Evolutionary conservation across 37 sponge, comb jelly and placozoan species (phyloP), one percentile per base, ranked within the genome.

Genomic region (Spongilla lacustris): DNA sequence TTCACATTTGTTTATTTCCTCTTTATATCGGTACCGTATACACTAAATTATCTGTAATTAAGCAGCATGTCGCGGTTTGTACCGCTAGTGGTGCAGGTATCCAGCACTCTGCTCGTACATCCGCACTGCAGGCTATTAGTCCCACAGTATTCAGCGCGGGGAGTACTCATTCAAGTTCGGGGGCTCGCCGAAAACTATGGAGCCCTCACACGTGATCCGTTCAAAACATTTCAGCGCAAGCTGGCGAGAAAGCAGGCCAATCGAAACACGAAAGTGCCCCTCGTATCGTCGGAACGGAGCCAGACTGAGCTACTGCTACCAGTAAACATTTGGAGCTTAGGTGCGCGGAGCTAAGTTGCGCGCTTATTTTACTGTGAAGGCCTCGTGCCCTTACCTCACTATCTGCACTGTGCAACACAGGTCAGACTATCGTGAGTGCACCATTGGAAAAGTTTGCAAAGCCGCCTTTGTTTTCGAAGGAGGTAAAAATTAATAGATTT

Each of bases 401-500:
- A 12, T 72, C 14, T 11, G 5, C 21, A 28, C 0, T 24, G 27
- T 14, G 3, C 31, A 5, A 13, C 14, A 6, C 19, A 58, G 58
- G 58, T 58, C 76, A 81, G n/a, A 27, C 81, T 19, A 80, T 91
- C 3, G 25, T 26, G 0, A 58, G 76, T 29, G 46, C 80, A 5
- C 92, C 92, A 50, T 67, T 81, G 34, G 92, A 92, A 32, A 87
- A 76, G 33, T 88, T 76, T 77, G 88, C 92, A 6, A 87, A 68
- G 31, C 81, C 89, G 27, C 85, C 92, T 74, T 12, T 84, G 0
- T 88, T 67, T 73, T 81, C 89, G 5, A 68, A 46, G 48, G 30
- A 33, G 78, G 91, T 86, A 71, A 69, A 86, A 49, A n/a, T n/a
- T 22, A 0, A 19, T 76, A 2, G 4, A 14, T 34, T 25, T 10